phyloP scores from a whole-genome alignment of 2,888 invertebrate species.

The Pyrgus malvae region DNA sequence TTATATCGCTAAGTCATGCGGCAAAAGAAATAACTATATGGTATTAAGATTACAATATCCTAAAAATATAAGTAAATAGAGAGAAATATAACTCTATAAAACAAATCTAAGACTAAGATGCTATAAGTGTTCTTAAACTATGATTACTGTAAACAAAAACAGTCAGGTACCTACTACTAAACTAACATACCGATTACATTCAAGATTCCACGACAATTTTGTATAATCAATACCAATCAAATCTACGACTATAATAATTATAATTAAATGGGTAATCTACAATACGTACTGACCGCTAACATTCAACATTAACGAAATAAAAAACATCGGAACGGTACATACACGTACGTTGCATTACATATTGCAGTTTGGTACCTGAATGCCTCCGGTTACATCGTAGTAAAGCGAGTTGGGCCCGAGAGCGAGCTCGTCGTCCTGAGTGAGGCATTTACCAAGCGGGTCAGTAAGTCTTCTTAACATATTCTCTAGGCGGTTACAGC shows the following conservation, averaged over 20 bases:
- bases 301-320: constrained; percentile 26
- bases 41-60: constrained; percentile 5
- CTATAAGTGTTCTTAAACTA: constrained; percentile 29
- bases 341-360: constrained; percentile 31
- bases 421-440: constrained; percentile 80
- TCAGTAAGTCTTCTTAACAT: constrained; percentile 75
- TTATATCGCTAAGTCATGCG: constrained; percentile 37
- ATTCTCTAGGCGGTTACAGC: constrained; percentile 70
- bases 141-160: constrained; percentile 45
- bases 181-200: constrained; percentile 27
- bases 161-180: constrained; percentile 67
- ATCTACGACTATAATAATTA: constrained; percentile 13
- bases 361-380: constrained; percentile 69
- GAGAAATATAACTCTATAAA: no score
- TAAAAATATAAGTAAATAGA: constrained; percentile 2
- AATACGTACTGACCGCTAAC: constrained; percentile 15
- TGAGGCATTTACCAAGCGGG: constrained; percentile 78
- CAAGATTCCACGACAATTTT: constrained; percentile 21
- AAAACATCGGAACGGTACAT: constrained; percentile 36
- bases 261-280: neutral
- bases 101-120: constrained; percentile 24
- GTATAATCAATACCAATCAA: constrained; percentile 15
- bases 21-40: constrained; percentile 34
- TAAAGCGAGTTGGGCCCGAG: constrained; percentile 79
- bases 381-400: constrained; percentile 81